Evolutionary conservation across 64 coral and sea anemone genomes (phyloP), one percentile per base, ranked within the genome.

Genomic region (Stichodactyla mertensii): DNA sequence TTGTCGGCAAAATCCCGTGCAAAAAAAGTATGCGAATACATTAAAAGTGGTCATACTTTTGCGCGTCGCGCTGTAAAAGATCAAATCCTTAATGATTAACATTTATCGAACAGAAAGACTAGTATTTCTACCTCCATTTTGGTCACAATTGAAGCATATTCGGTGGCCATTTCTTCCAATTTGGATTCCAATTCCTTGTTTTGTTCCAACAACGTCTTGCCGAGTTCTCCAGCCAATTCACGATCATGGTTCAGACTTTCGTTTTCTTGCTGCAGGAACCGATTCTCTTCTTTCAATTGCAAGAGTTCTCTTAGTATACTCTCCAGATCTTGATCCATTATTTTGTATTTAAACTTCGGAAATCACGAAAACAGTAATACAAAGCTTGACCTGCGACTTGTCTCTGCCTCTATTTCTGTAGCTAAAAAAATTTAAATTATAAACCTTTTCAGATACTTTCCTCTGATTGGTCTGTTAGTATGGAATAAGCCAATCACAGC

Each of bases 151-250:
- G 83, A 54, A 59, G 84, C 20, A 83, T 95, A 61, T 64, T 94
- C 88, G 0, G 82, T 45, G 52, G 87, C 87, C 2, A 95, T 88
- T 62, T 95, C 93, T 64, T 99, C 93, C 55, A 95, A 83, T 88
- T 94, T 92, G 57, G 78, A 89, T 71, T 95, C 85, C 74, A 92
- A 90, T 66, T 99, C 97, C 56, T 92, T 94, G 31, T 99, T 99
- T 19, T 87, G 94, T 90, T 99, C 87, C 2, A 99, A 82, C 26
- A 99, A 89, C 59, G 85, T 90, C 31, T 99, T 99, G 0, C 97
- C 97, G 13, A 99, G 64, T 27, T 99, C 80, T 6, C 93, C 97
- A n/a, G 97, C 94, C 54, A 97, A 87, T 82, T 97, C 59, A 26
- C 86, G 74, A 83, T 97, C 88, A 52, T 87, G 80, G 28, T 90